These are phyloP conservation scores for Macrocentrus cingulum DNA, from an alignment of 1,140 invertebrate genomes.

Conservation along the genomic window DNA sequence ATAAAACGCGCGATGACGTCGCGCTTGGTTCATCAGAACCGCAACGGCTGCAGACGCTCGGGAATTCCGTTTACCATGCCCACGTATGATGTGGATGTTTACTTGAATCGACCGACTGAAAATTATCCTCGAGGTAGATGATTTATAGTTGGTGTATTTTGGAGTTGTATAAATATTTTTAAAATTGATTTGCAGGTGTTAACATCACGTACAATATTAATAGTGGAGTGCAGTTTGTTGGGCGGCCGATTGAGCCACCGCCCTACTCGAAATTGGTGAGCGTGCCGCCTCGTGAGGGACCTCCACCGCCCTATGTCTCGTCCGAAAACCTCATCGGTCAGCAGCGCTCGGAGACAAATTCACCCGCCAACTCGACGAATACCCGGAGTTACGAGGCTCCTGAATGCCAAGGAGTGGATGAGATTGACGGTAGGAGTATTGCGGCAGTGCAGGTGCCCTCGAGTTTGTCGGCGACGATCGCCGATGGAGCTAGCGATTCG, in stretches of 20 bases:
- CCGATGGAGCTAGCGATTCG: neutral
- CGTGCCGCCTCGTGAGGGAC: constrained; percentile 56
- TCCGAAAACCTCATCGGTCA: constrained; percentile 50
- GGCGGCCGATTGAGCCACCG: constrained; percentile 56
- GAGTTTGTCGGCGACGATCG: constrained; percentile 1
- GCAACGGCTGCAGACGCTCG: constrained; percentile 16
- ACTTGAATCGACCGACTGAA: constrained; percentile 32
- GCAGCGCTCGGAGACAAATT: neutral
- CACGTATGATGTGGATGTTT: constrained; percentile 39
- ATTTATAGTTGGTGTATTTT: no score
- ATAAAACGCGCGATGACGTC: constrained; percentile 46
- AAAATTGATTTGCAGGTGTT: constrained; percentile 27
- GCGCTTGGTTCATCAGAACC: constrained; percentile 33
- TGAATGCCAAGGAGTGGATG: no score
- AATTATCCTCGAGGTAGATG: constrained; percentile 29
- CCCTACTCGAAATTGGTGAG: constrained; percentile 62
- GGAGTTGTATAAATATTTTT: neutral
- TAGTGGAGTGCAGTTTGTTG: constrained; percentile 55
- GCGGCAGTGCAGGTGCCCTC: constrained; percentile 23
- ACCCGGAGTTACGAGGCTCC: neutral
- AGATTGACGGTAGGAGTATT: constrained; percentile 4
- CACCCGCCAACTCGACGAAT: constrained; percentile 7
- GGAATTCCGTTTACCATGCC: constrained; percentile 23
- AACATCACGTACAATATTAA: constrained; percentile 57
- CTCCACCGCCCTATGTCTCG: constrained; percentile 63